Conservation (phyloP, 30 jellyfish, hydroid and myxozoan species). For the Phacellophora camtschatica region DNA sequence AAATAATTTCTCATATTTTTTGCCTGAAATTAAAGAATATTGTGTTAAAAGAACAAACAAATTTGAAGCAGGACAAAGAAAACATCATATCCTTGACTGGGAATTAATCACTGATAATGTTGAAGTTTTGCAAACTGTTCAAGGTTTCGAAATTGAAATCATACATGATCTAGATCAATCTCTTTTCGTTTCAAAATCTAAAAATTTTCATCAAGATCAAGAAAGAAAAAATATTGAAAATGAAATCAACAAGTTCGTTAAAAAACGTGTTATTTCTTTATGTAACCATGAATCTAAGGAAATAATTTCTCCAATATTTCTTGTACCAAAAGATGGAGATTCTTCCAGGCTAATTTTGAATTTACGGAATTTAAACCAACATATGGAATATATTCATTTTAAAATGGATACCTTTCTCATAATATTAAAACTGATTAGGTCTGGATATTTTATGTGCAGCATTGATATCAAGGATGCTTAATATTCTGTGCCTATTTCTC, state of each 20-base stretch:
- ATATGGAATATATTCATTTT: conserved; percentile 11
- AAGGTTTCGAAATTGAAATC: no score
- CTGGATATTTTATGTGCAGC: not conserved
- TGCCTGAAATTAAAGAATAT: not conserved
- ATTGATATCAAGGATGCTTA: conserved; percentile 29
- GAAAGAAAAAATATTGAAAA: not conserved
- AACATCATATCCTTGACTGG: no score
- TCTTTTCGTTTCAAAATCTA: not conserved
- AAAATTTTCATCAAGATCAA: not conserved
- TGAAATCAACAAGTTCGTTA: not conserved
- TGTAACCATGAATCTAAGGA: not conserved
- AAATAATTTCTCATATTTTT: no score
- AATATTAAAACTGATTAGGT: not conserved
- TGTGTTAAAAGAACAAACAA: not conserved
- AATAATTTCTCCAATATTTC: conserved; percentile 27
- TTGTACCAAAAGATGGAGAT: not conserved
- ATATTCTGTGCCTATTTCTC: not conserved
- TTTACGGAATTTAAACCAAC: not conserved
- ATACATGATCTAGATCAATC: no score
- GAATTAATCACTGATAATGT: no score
- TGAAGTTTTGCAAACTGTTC: no score
- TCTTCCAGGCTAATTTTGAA: conserved; percentile 18
- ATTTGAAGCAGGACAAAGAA: not conserved
- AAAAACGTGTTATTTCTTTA: conserved; percentile 1
- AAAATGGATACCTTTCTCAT: conserved; percentile 15